Evolutionary conservation across 2,888 invertebrate genomes (phyloP).

Genomic region (Erebia aethiops): DNA sequence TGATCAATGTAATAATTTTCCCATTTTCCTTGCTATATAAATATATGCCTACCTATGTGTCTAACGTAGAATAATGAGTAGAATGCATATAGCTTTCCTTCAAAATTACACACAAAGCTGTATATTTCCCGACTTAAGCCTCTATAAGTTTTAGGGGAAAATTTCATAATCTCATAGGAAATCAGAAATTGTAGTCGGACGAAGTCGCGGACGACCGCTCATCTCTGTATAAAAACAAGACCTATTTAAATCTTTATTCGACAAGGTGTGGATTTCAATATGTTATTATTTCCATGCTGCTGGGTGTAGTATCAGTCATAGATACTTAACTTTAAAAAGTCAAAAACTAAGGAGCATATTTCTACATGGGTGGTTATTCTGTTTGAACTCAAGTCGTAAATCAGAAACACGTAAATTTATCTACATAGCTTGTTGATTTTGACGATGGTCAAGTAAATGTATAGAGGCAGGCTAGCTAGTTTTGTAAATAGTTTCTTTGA

Average conservation of each 20-base stretch:
- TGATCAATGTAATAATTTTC: constrained; percentile 11
- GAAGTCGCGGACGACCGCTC: too few relatives aligned
- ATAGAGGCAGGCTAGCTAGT: not conserved
- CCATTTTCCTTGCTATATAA: constrained; percentile 2
- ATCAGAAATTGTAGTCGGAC: too few relatives aligned
- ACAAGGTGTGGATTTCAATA: too few relatives aligned
- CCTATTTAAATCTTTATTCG: too few relatives aligned
- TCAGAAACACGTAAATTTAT: constrained; percentile 22
- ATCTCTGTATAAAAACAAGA: too few relatives aligned
- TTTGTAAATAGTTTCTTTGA: constrained; percentile 11
- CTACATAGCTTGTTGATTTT: constrained; percentile 25
- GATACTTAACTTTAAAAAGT: not conserved
- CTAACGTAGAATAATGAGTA: not conserved
- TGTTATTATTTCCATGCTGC: too few relatives aligned
- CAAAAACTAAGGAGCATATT: constrained; percentile 6
- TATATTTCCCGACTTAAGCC: not conserved
- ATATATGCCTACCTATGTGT: not conserved
- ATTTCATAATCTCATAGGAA: too few relatives aligned
- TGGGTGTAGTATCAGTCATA: not conserved
- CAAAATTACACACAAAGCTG: not conserved
- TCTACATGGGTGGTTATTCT: constrained; percentile 23
- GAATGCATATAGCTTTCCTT: not conserved
- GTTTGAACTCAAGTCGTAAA: constrained; percentile 24
- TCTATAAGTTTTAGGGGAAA: too few relatives aligned
- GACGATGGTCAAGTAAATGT: constrained; percentile 18